Evolutionary conservation across 2,797 vertebrate species (phyloP), one percentile per base, ranked within the genome.

Genomic region (Anguilla megastoma): DNA sequence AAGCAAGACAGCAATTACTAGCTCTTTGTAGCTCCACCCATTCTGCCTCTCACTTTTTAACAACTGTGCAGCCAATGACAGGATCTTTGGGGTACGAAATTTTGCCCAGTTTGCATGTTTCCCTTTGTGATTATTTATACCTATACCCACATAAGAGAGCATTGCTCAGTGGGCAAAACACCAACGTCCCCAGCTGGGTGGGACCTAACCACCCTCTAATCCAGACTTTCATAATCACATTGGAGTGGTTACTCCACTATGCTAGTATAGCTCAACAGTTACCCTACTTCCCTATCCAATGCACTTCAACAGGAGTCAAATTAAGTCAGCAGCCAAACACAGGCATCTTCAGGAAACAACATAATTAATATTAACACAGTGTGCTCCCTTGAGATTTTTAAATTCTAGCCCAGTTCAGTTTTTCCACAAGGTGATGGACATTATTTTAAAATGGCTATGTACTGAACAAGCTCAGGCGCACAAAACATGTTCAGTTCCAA

Each of bases 351-450:
- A 69, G 90, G 85, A 90, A 86, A 88, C 50, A 54, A 86, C 88
- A 90, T 91, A 91, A 89, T 91, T 90, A 93, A 92, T 89, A 90
- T 91, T 91, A 93, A 89, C 91, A 89, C 91, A 89, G 89, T 92
- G 89, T 84, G 4, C 91, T 93, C 89, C 88, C 89, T 66, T 60
- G 88, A 91, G 91, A 88, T 85, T 90, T 88, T 86, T 88, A 88
- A 86, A 87, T 92, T 92, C 90, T 86, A 74, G 45, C 88, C 87
- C 82, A 91, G 88, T 74, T 88, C 76, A 86, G 83, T 87, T 90
- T 89, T 86, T 90, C 91, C 89, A 90, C 87, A 48, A 91, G 84
- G 88, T 87, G 87, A 91, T 91, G 91, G 92, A 86, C 88, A 79
- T 87, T 89, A 1, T 83, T 63, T 89, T 87, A 90, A 89, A 90